Evolutionary conservation across 2,797 vertebrate genomes (phyloP).

Genomic region (Atherinosoma microstoma): DNA sequence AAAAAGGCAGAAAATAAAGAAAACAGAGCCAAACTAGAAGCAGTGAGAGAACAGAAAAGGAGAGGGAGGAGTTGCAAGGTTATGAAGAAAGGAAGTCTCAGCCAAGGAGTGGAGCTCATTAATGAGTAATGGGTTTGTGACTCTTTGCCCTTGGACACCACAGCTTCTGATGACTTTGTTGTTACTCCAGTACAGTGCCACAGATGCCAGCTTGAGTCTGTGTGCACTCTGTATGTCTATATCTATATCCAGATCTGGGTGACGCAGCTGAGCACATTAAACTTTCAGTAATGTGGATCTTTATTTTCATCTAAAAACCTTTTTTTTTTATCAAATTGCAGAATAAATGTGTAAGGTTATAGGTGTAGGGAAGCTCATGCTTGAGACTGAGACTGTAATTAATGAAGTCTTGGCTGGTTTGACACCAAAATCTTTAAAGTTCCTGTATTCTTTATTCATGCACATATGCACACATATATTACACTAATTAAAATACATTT

Average conservation of each 20-base stretch:
- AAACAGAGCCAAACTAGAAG: constrained; percentile 28
- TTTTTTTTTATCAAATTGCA: too few species aligned
- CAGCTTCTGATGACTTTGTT: constrained; percentile 63
- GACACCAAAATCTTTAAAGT: background rate
- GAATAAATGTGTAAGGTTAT: too few species aligned
- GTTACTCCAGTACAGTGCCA: constrained; percentile 46
- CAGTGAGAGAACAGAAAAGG: background rate
- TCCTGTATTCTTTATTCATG: background rate
- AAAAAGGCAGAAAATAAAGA: background rate
- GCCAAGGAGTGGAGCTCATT: constrained; percentile 68
- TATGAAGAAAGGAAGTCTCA: constrained; percentile 42
- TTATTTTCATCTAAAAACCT: too few species aligned
- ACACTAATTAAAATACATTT: constrained; percentile 18
- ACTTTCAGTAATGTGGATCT: background rate
- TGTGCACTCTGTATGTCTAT: background rate
- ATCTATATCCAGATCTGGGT: constrained; percentile 1
- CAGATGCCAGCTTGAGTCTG: constrained; percentile 28
- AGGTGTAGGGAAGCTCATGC: too few species aligned
- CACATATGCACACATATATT: background rate
- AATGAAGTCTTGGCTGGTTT: background rate
- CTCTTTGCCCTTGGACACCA: constrained; percentile 60
- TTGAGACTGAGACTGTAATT: background rate
- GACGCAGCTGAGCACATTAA: background rate
- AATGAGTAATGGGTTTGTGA: constrained; percentile 70
- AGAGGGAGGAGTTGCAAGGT: constrained; percentile 35